Base-by-base conservation (phyloP, 2,888 invertebrate genomes). In the Sarcophaga variegata region DNA sequence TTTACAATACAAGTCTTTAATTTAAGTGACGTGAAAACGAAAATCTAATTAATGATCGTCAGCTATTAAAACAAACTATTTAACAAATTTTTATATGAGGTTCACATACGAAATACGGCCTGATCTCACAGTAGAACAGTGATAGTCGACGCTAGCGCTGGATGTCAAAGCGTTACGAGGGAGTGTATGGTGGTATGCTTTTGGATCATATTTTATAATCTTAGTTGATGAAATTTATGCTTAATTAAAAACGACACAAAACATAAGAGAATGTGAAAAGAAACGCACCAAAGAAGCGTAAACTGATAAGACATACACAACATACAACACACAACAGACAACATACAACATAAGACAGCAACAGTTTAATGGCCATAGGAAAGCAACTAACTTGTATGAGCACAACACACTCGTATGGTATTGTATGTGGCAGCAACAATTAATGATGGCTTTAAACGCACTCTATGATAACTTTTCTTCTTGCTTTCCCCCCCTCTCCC, bases 171-270 rank as follows among this genome's bases (percentile, higher is more conserved):
- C 54, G 54, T 59, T 63, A 75, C 79, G 86, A 83, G 79, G 86
- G 83, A 72, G 83, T 85, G 64, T 85, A 60, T 54, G 54, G 10
- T 81, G 72, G 81, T 84, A 25, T 84, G 81, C 66, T 27, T 85
- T 78, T 27, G 72, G 67, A 76, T 69, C 82, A 72, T 77, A 85
- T 76, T 75, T 71, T 83, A 82, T 81, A 80, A 92, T 92, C 92
- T 91, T 89, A 89, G 89, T 90, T 91, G 92, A 91, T 91, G 91
- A 92, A 92, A 92, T 92, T 92, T 92, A 92, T 92, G 92, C 92
- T 91, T 92, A 92, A 92, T 92, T 92, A 92, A 92, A 92, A 92
- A 90, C 90, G 92, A 92, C 92, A 92, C 90, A 90, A 89, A 86
- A 83, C 85, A 82, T 60, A 82, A 71, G 76, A 87, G 84, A 87